Evolutionary conservation across 2,113 vertebrate genomes (phyloP), one percentile per base, ranked within the genome.

Genomic region (Heterocephalus glaber): DNA sequence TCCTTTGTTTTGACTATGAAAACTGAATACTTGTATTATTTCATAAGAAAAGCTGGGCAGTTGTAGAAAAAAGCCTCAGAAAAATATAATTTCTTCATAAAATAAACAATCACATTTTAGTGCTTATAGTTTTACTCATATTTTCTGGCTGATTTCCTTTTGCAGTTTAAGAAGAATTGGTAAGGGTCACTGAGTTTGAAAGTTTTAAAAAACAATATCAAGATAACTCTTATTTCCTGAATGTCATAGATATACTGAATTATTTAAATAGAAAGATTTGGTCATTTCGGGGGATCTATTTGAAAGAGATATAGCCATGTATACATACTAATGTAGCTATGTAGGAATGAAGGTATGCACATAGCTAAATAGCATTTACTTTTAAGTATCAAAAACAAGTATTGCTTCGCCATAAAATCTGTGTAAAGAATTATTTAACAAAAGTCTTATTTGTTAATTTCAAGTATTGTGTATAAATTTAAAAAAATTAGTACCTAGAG

Each of bases 381-480:
- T 93, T 85, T 54, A 94, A 86, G 33, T 2, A 35, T 17, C 11
- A n/a, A 74, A 97, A 47, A 17, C 22, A 74, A 38, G 14, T n/a
- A 47, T 20, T 95, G 4, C 52, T 92, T 93, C 95, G 35, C 5
- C 7, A 35, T 35, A 93, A 91, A 44, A 17, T 60, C 9, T 66
- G 14, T 30, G 3, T 56, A 10, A 76, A 4, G 77, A 94, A 68
- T 0, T 38, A 77, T 33, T 92, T 96, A 79, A 72, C 5, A n/a
- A 28, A 52, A 66, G 28, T 35, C 12, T 35, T 93, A 2, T 79
- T 85, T 92, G 17, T 86, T 86, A 47, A 72, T 72, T 70, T 61
- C 85, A 97, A 84, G 19, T 44, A 41, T 28, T 77, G 1, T 24
- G 89, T 97, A 96, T 63, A 80, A 80, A 96, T n/a, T n/a, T n/a